Evolutionary conservation across 1,140 invertebrate species (phyloP).

Genomic region (Euwallacea fornicatus): DNA sequence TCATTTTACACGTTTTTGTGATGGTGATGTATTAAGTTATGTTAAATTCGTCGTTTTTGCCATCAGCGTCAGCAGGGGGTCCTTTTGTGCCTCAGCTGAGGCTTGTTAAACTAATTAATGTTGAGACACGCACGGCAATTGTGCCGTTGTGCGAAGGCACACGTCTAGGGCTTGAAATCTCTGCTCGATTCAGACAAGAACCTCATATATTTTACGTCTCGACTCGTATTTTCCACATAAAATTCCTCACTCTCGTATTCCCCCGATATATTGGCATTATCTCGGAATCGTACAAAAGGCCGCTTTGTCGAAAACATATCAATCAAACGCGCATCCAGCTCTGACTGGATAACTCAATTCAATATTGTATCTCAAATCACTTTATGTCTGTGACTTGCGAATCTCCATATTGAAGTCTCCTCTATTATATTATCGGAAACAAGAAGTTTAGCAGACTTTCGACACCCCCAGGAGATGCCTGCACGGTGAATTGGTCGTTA

Average conservation of each 20-base stretch:
- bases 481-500: too few relatives aligned
- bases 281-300: not conserved
- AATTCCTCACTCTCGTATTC: not conserved
- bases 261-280: not conserved
- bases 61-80: too few relatives aligned
- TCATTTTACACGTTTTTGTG: too few relatives aligned
- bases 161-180: not conserved
- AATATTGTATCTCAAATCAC: constrained; percentile 28
- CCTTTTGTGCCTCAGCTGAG: too few relatives aligned
- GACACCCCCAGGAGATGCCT: not conserved
- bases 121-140: too few relatives aligned
- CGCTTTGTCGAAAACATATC: constrained; percentile 16
- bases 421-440: not conserved
- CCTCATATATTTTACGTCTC: not conserved
- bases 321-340: constrained; percentile 13
- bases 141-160: not conserved
- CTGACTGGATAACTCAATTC: constrained; percentile 27
- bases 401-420: constrained; percentile 1
- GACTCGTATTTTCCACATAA: not conserved
- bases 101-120: too few relatives aligned
- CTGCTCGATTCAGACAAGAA: not conserved
- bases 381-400: constrained; percentile 22
- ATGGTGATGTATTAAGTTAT: too few relatives aligned
- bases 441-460: not conserved
- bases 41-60: too few relatives aligned